Evolutionary conservation across 92 coral and sea anemone species (phyloP).

Genomic region (Scolanthus callimorphus): DNA sequence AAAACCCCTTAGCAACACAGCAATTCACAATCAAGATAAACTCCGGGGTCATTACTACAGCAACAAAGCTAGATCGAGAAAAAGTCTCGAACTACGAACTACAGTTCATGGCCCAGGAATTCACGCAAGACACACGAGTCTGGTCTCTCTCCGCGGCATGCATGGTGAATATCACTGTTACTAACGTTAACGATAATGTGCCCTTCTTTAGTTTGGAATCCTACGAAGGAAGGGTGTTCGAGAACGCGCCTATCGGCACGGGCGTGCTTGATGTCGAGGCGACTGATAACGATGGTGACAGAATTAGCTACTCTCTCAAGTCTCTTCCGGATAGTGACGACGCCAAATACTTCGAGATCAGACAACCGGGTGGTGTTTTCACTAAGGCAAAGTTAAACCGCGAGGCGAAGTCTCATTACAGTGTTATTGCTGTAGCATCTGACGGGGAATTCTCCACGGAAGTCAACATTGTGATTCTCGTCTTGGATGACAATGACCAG

Average conservation of each 20-base stretch:
- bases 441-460: conserved; percentile 45
- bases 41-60: conserved; percentile 44
- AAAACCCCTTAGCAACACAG: conserved; percentile 20
- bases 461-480: conserved; percentile 29
- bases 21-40: conserved; percentile 31
- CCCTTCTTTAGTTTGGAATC: conserved; percentile 56
- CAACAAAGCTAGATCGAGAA: conserved; percentile 46
- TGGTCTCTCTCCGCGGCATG: conserved; percentile 45
- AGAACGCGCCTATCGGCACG: conserved; percentile 62
- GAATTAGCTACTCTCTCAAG: conserved; percentile 33
- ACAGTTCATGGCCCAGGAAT: conserved; percentile 67
- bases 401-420: conserved; percentile 31
- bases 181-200: conserved; percentile 76
- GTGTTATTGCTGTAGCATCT: conserved; percentile 42
- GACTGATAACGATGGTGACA: conserved; percentile 54
- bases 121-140: conserved; percentile 15
- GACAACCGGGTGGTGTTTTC: conserved; percentile 49
- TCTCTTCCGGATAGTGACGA: conserved; percentile 9
- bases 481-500: conserved; percentile 71
- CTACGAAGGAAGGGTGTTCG: conserved; percentile 56
- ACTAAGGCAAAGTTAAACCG: conserved; percentile 56
- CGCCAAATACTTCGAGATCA: conserved; percentile 35
- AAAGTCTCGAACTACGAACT: conserved; percentile 21
- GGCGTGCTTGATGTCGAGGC: conserved; percentile 58
- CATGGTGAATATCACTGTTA: conserved; percentile 55